These are phyloP conservation scores for Ethmia dodecea DNA, from an alignment of 2,888 invertebrate species.

Conservation along the genomic window DNA sequence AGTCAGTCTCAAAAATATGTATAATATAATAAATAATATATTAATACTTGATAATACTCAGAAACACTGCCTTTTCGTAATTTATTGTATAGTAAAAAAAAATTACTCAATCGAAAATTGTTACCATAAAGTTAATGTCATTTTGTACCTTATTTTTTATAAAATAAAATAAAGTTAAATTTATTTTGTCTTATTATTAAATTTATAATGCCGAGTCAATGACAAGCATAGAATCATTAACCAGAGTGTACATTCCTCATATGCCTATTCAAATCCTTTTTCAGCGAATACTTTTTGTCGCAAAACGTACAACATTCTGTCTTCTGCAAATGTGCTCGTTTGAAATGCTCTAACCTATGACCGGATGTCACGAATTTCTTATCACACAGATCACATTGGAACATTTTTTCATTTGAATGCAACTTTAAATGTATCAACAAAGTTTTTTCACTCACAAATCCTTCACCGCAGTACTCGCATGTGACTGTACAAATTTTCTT, in stretches of 20 bases:
- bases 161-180: slow-evolving; percentile 28
- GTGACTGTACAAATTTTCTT: slow-evolving; percentile 30
- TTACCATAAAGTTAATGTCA: slow-evolving; percentile 33
- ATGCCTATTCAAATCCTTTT: slow-evolving; percentile 47
- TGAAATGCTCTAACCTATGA: slow-evolving; percentile 44
- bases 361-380: slow-evolving; percentile 44
- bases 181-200: slow-evolving; percentile 6
- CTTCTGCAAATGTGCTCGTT: slow-evolving; percentile 43
- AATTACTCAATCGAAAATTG: slow-evolving; percentile 12
- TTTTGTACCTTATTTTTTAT: slow-evolving; percentile 64
- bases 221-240: too few species aligned
- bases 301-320: slow-evolving; percentile 39
- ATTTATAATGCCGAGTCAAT: too few species aligned
- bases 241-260: slow-evolving; percentile 36
- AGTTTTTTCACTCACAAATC: slow-evolving; percentile 41
- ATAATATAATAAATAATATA: not conserved
- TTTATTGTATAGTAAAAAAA: slow-evolving; percentile 6
- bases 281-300: slow-evolving; percentile 45
- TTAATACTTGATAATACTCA: slow-evolving; percentile 1
- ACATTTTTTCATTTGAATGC: slow-evolving; percentile 43
- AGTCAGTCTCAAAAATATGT: not conserved
- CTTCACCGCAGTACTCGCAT: slow-evolving; percentile 47
- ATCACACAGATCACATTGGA: slow-evolving; percentile 38
- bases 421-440: slow-evolving; percentile 42
- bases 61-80: slow-evolving; percentile 10